phyloP scores from a whole-genome alignment of 2,113 vertebrate genomes.

The Argyrosomus japonicus region DNA sequence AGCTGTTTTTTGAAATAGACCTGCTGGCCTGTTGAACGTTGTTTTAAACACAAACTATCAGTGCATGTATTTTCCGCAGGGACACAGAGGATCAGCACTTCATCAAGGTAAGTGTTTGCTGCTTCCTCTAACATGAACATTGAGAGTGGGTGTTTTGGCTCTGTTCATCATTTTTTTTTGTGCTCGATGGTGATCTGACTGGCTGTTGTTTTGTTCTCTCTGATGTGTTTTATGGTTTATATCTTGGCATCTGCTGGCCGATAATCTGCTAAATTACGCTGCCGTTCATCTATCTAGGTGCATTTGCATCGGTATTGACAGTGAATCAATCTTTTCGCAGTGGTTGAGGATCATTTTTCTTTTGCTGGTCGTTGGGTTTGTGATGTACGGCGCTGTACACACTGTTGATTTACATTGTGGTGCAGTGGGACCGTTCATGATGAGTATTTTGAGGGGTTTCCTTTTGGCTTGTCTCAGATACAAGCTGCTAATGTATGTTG shows the following conservation, averaged over 20 bases:
- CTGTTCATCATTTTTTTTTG: neutral
- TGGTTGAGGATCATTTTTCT: neutral
- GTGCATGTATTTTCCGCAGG: neutral
- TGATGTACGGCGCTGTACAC: neutral
- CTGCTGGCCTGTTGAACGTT: neutral
- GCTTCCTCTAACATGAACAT: neutral
- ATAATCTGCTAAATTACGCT: neutral
- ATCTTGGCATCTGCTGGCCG: neutral
- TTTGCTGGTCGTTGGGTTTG: neutral
- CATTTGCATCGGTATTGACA: neutral
- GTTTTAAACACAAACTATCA: no score
- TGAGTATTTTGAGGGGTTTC: neutral
- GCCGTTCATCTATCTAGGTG: neutral
- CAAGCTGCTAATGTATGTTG: neutral
- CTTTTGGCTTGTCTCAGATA: neutral
- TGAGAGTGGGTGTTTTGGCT: neutral
- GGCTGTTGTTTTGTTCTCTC: neutral
- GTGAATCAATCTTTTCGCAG: neutral
- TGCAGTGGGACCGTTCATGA: neutral
- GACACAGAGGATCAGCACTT: neutral
- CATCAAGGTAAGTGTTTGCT: constrained; percentile 9
- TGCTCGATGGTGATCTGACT: neutral
- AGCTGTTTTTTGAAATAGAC: neutral
- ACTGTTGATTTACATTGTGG: neutral
- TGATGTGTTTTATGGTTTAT: neutral